phyloP scores from a whole-genome alignment of 2,797 vertebrate genomes.

The Taenioides sp. region DNA sequence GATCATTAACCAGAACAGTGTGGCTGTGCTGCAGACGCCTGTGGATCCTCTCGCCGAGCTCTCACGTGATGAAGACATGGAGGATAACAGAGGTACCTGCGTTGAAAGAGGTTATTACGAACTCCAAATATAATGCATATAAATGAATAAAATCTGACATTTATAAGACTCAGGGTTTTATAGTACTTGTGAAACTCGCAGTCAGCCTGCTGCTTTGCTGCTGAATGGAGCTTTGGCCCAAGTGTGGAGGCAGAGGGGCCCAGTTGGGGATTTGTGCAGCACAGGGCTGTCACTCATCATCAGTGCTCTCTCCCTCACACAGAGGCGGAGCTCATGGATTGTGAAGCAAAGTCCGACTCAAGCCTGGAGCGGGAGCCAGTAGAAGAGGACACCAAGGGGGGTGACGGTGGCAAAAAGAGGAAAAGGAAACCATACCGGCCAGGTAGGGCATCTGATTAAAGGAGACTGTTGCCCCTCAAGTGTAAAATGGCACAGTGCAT shows the following conservation, averaged over 20 bases:
- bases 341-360: constrained; percentile 95
- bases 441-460: constrained; percentile 80
- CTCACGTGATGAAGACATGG: constrained; percentile 90
- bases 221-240: constrained; percentile 47
- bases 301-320: constrained; percentile 57
- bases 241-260: constrained; percentile 30
- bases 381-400: constrained; percentile 91
- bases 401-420: constrained; percentile 91
- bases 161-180: constrained; percentile 13
- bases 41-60: constrained; percentile 88
- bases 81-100: constrained; percentile 88
- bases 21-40: constrained; percentile 94
- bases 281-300: constrained; percentile 63
- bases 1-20: constrained; percentile 99
- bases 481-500: constrained; percentile 74
- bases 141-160: neutral
- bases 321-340: constrained; percentile 94
- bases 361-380: constrained; percentile 92
- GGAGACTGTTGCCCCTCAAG: constrained; percentile 76
- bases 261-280: constrained; percentile 39
- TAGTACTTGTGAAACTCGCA: constrained; percentile 43
- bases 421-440: constrained; percentile 98
- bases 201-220: constrained; percentile 52
- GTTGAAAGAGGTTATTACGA: neutral
- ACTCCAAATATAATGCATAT: neutral